Evolutionary conservation across 2,888 invertebrate species (phyloP), one percentile per base, ranked within the genome.

Genomic region (Synanthedon vespiformis): DNA sequence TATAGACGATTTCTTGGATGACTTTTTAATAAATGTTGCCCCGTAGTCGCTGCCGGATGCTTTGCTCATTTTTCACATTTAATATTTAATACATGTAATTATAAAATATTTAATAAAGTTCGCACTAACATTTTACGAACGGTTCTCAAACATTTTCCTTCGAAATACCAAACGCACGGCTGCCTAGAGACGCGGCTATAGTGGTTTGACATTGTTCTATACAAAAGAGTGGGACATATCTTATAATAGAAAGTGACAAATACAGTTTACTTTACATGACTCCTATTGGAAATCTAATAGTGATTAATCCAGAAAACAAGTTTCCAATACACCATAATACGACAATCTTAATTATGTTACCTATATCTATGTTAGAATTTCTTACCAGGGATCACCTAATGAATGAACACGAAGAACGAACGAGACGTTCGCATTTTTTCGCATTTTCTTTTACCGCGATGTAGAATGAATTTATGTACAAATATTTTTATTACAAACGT

Each of bases 121-220:
- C 18, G 12, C 18, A 3, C 18, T 48, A 48, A 18, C 49, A 50
- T 50, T 18, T 50, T 50, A 50, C 18, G 4, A 22, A n/a, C 50
- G 13, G 27, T 22, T 40, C 34, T 50, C 34, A 34, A 34, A 34
- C 34, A 27, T 50, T 40, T 40, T n/a, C 6, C 53, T 11, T 13
- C 27, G 52, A 22, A 52, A 51, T 10, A 34, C 51, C 40, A 18
- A n/a, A 41, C 58, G 67, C 68, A 67, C 74, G 71, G 63, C 75
- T 65, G 66, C 52, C 65, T 62, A 51, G 64, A 56, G 56, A 54
- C 58, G 57, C 55, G 58, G 54, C 68, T 55, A 57, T 58, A 61
- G 55, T 57, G 63, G 58, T 72, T 70, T 74, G 70, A 67, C 67
- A 63, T 68, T 64, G 59, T 57, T 55, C 62, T 54, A 55, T 57